Base-by-base conservation (phyloP, 2,797 vertebrate genomes). In the Chelon labrosus region DNA sequence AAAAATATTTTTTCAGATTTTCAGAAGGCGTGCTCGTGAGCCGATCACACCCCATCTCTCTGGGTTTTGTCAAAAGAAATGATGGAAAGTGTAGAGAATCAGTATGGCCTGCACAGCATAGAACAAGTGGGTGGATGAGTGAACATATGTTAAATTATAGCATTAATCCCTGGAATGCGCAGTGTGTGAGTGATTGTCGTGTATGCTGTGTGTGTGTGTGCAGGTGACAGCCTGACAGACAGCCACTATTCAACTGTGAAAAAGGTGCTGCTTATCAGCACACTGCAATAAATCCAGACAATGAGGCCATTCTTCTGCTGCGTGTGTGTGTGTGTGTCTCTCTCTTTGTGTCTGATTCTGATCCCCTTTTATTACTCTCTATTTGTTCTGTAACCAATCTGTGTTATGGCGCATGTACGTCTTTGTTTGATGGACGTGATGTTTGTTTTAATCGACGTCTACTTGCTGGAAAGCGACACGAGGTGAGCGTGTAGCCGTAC, bases 241-340 rank as follows among this genome's bases (percentile, higher is more conserved):
- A 51, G 51, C 37, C 77, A 55, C 73, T 83, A 88, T 87, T 88
- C 67, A 83, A 67, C 84, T 76, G 80, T 88, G 83, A 88, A 89
- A 89, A 87, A 82, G 76, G 81, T 83, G 49, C 50, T 72, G 71
- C 70, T 90, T 92, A 92, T 92, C 84, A 85, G 79, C 77, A 46
- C 58, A 66, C 57, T 79, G 85, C 87, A 92, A 88, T 86, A 77
- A 88, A 91, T 86, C 71, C 68, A 66, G 44, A 91, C 88, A 93
- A 89, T 90, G 81, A 66, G 47, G 20, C 70, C 70, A 78, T 92
- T 93, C 80, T 90, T 74, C 52, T 38, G 6, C 50, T 10, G 20
- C 51, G 4, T 65, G 55, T 56, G 52, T 46, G 51, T 41, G 51
- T 46, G 19, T 61, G 27, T 58, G 44, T 55, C 60, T 75, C 39